These are phyloP conservation scores for Hippasteria phrygiana DNA, from an alignment of 53 echinoderm and acorn worm genomes.

Conservation along the genomic window DNA sequence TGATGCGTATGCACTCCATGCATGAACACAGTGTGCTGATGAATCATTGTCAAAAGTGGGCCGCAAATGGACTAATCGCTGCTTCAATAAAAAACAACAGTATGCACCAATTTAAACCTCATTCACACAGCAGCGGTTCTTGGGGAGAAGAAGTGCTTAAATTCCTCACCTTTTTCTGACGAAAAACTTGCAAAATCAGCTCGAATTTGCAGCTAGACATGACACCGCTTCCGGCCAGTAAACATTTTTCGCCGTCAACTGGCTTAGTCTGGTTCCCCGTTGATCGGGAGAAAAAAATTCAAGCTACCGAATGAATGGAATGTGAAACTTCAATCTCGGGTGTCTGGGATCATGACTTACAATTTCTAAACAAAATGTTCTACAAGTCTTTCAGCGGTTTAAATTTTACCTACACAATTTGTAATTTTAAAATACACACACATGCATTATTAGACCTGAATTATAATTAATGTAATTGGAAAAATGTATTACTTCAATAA, in stretches of 20 bases:
- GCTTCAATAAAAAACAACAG: not conserved
- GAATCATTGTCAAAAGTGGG: too few relatives aligned
- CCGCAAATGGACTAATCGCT: not conserved
- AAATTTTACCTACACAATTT: not conserved
- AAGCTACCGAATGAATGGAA: not conserved
- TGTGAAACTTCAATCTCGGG: not conserved
- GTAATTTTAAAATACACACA: not conserved
- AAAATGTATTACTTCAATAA: too few relatives aligned
- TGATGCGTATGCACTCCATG: too few relatives aligned
- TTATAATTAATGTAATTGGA: too few relatives aligned
- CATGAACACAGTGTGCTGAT: too few relatives aligned
- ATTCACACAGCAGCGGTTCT: not conserved
- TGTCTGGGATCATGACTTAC: not conserved
- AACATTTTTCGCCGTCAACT: slow-evolving; percentile 15
- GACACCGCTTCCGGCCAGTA: not conserved
- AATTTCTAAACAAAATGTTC: not conserved
- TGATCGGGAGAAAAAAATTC: not conserved
- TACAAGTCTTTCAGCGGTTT: not conserved
- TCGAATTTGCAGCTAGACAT: not conserved
- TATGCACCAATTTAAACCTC: not conserved
- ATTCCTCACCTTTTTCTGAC: not conserved
- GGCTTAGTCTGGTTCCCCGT: not conserved
- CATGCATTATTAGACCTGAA: too few relatives aligned
- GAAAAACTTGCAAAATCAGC: slow-evolving; percentile 21
- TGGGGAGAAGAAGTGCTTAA: not conserved